Evolutionary conservation across 2,888 invertebrate species (phyloP), one percentile per base, ranked within the genome.

Genomic region (Limnephilus rhombicus): DNA sequence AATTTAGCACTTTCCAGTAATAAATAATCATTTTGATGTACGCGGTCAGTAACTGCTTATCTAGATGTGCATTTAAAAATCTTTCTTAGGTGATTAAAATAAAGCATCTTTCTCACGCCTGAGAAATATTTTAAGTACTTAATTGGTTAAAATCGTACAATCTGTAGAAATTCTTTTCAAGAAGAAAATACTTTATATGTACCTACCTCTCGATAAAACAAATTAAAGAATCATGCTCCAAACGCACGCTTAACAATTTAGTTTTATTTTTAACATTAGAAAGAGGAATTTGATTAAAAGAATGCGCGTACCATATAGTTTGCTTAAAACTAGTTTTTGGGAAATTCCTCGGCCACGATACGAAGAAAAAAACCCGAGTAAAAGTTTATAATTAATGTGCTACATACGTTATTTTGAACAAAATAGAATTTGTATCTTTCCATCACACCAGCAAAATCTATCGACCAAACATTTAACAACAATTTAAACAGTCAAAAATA

Each of bases 311-410:
- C 0, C n/a, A n/a, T 68, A 68, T 24, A 68, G 68, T 68, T 68
- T 9, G n/a, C n/a, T 68, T 68, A 68, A 68, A 68, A 68, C 68
- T 24, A 68, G 68, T 68, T 68, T 68, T 68, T 9, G 68, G 24
- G 68, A 68, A 68, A 68, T 68, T 68, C 68, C n/a, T 68, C 9
- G 68, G 24, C n/a, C 24, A n/a, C 9, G 68, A 24, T 68, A 68
- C 11, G 68, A 24, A 24, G 68, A 24, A 68, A 68, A 68, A 68
- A 68, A 24, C 24, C 68, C 7, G 68, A 68, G 68, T 68, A 68
- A 68, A 68, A 68, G 68, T 68, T 68, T 68, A 68, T 68, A 68
- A 68, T 68, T 68, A 68, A 68, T 68, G 68, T 68, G 68, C 68
- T 68, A 68, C 68, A 68, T 68, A 68, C 68, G 68, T 68, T 68